phyloP scores from a whole-genome alignment of 2,797 vertebrate genomes.

The Accipiter superciliosus region DNA sequence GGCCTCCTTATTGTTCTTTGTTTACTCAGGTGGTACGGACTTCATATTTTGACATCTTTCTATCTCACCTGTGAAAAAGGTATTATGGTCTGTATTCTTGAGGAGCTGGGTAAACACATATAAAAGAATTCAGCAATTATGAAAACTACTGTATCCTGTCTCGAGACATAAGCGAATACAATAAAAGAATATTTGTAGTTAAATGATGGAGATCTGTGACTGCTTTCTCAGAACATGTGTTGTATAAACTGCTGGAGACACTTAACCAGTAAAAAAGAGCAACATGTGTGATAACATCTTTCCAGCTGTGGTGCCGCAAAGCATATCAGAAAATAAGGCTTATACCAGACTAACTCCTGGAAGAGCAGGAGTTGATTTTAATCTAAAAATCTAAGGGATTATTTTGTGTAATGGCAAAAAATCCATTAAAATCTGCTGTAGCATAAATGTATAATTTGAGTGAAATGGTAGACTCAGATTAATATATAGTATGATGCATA shows the following conservation, averaged over 20 bases:
- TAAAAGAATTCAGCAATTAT: neutral
- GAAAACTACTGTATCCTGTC: neutral
- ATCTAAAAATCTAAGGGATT: neutral
- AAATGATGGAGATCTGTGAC: neutral
- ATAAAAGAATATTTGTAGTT: neutral
- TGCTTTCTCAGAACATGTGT: neutral
- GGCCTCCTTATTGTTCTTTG: neutral
- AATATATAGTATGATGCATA: neutral
- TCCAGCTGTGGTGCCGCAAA: neutral
- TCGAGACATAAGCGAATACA: neutral
- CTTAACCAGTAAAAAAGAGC: neutral
- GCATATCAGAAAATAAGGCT: neutral
- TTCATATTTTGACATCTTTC: neutral
- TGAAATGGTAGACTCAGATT: neutral
- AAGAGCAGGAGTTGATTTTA: neutral
- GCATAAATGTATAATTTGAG: neutral
- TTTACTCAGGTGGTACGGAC: neutral
- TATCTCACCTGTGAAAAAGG: neutral
- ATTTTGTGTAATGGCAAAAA: neutral
- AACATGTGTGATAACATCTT: neutral
- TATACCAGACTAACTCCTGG: neutral
- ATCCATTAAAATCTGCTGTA: neutral
- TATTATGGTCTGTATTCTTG: neutral
- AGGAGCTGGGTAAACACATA: neutral
- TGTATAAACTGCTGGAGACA: neutral